Evolutionary conservation across 2,797 vertebrate species (phyloP), one percentile per base, ranked within the genome.

Genomic region (Alauda arvensis): DNA sequence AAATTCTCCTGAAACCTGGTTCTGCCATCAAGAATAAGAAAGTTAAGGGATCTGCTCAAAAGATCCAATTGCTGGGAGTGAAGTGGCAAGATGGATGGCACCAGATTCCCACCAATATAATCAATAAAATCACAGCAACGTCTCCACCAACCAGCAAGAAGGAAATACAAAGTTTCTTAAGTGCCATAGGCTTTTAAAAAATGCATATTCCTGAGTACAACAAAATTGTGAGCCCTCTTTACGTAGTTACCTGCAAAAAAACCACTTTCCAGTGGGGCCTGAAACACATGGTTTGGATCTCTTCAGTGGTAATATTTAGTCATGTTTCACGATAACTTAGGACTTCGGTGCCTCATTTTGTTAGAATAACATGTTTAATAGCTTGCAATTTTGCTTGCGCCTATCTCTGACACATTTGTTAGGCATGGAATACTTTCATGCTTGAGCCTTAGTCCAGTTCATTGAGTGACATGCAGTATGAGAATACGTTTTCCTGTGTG

Each of bases 21-120:
- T n/a, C 25, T 1, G 2, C 31, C 31, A 62, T 45, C 31, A 62
- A 62, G 17, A 45, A 18, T 3, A 62, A 7, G 21, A 14, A 45
- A 33, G 11, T 45, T 14, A 45, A 62, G 19, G 15, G 10, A n/a
- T 21, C 31, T 33, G 8, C 8, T 25, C 6, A 13, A 45, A 14
- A 62, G 16, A 25, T 45, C 31, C 21, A 45, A 2, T 45, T 62
- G 19, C 12, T 45, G 12, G 6, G 10, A 45, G 23, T 62, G 8
- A 62, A n/a, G 8, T 45, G 12, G 13, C 31, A 46, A 46, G 5
- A 63, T 26, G 12, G 8, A 26, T 0, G 2, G 3, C 5, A 0
- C 14, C 42, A 46, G 7, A 46, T 63, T 33, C 42, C n/a, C 17
- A 63, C 23, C 16, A 10, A 10, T 10, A 6, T 33, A 16, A 65